Evolutionary conservation across 1,140 invertebrate genomes (phyloP).

Genomic region (Andricus grossulariae): DNA sequence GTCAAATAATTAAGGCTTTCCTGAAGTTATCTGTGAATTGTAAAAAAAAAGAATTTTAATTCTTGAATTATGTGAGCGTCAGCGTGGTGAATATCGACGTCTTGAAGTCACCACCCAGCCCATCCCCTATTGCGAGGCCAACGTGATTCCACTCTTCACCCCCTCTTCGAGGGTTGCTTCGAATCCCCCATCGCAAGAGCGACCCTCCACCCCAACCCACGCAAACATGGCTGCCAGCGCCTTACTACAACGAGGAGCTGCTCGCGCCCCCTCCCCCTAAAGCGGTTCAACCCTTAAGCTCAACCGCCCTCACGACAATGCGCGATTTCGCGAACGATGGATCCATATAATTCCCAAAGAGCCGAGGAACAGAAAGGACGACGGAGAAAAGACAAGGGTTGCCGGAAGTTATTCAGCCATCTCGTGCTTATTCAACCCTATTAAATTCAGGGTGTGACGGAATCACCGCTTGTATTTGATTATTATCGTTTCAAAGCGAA

Average conservation of each 20-base stretch:
- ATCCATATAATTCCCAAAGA: slow-evolving; percentile 50
- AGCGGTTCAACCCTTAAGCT: slow-evolving; percentile 51
- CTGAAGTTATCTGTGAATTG: too few relatives aligned
- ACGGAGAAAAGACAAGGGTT: slow-evolving; percentile 36
- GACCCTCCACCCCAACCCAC: slow-evolving; percentile 41
- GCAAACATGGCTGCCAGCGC: slow-evolving; percentile 62
- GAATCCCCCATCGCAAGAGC: slow-evolving; percentile 29
- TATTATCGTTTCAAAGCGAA: slow-evolving; percentile 31
- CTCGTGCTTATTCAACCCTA: slow-evolving; percentile 30
- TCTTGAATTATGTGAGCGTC: not conserved
- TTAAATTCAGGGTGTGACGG: slow-evolving; percentile 31
- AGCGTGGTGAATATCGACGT: slow-evolving; percentile 52
- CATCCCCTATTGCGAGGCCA: slow-evolving; percentile 36
- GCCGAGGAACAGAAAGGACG: slow-evolving; percentile 44
- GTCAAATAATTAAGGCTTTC: too few relatives aligned
- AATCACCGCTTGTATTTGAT: slow-evolving; percentile 27
- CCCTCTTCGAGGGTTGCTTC: slow-evolving; percentile 31
- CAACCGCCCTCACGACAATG: slow-evolving; percentile 53
- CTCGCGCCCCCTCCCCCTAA: slow-evolving; percentile 49
- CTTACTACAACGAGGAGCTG: slow-evolving; percentile 38
- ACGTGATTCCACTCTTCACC: slow-evolving; percentile 42
- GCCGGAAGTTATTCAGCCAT: slow-evolving; percentile 31
- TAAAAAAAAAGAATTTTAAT: too few relatives aligned
- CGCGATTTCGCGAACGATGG: slow-evolving; percentile 58
- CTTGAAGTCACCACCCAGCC: slow-evolving; percentile 52